phyloP scores from a whole-genome alignment of 2,113 vertebrate species.

The Seriola quinqueradiata region DNA sequence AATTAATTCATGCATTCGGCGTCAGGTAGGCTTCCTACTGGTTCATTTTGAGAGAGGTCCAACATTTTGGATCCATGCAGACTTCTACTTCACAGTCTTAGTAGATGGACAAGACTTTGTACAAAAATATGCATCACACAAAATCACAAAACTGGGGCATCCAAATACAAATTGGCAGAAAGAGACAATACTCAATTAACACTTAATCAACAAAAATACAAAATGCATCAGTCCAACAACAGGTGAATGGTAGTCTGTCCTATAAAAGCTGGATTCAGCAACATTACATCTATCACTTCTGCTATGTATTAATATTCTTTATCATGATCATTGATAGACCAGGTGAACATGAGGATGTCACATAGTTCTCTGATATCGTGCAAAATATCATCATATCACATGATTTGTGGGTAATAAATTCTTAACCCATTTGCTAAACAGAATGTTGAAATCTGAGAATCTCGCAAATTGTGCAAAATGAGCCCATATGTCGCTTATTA shows the following conservation, averaged over 20 bases:
- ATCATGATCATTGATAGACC: neutral
- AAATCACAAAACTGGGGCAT: neutral
- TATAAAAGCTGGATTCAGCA: neutral
- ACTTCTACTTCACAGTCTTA: neutral
- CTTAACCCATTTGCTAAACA: neutral
- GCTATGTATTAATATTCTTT: neutral
- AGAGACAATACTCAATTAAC: too few species aligned
- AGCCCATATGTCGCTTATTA: too few species aligned
- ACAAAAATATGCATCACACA: neutral
- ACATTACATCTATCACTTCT: neutral
- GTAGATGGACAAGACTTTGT: neutral
- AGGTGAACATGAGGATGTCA: neutral
- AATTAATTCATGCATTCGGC: neutral
- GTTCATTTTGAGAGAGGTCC: neutral
- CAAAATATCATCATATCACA: too few species aligned
- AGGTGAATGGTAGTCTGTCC: too few species aligned
- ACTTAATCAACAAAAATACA: too few species aligned
- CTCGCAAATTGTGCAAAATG: too few species aligned
- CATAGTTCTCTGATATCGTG: neutral
- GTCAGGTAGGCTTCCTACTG: neutral
- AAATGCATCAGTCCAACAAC: too few species aligned
- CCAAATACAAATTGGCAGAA: too few species aligned
- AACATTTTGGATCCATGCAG: neutral
- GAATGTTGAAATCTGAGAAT: too few species aligned
- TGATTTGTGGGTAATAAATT: neutral